A percentile compares a stretch with the other conserved stretches of the same genome.
These are phyloP conservation scores for Patiria pectinifera DNA, from an alignment of 53 echinoderm and acorn worm genomes.

Conservation along the genomic window DNA sequence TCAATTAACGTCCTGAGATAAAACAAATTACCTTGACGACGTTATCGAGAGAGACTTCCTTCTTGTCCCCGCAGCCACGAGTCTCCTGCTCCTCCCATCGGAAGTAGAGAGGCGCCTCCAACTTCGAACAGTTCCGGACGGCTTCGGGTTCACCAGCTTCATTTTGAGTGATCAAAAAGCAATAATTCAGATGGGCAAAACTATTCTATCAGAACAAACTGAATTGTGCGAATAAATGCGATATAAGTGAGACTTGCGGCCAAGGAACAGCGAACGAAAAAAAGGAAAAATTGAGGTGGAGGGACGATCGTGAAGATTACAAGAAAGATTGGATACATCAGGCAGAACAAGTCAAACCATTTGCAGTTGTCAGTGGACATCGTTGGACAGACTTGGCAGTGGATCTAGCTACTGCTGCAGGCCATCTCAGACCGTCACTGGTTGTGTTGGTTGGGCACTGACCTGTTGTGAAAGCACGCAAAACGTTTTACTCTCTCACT, in stretches of 20 bases:
- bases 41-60: not conserved
- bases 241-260: not conserved
- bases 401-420: not conserved
- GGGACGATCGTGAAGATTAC: no score
- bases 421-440: constrained; percentile 38
- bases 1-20: not conserved
- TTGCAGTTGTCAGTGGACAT: constrained; percentile 17
- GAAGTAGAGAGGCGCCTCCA: not conserved
- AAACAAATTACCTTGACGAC: constrained; percentile 2
- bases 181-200: not conserved
- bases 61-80: constrained; percentile 6
- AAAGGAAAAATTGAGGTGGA: no score
- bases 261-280: no score
- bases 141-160: constrained; percentile 26
- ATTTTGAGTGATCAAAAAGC: not conserved
- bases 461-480: constrained; percentile 2
- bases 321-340: not conserved
- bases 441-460: constrained; percentile 18
- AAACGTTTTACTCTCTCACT: not conserved
- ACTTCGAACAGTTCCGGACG: constrained; percentile 8
- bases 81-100: not conserved
- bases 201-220: not conserved
- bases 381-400: constrained; percentile 7
- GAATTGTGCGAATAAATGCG: not conserved
- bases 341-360: constrained; percentile 1